Conservation (phyloP, 2,888 invertebrate species). For the Pachydiplax longipennis region DNA sequence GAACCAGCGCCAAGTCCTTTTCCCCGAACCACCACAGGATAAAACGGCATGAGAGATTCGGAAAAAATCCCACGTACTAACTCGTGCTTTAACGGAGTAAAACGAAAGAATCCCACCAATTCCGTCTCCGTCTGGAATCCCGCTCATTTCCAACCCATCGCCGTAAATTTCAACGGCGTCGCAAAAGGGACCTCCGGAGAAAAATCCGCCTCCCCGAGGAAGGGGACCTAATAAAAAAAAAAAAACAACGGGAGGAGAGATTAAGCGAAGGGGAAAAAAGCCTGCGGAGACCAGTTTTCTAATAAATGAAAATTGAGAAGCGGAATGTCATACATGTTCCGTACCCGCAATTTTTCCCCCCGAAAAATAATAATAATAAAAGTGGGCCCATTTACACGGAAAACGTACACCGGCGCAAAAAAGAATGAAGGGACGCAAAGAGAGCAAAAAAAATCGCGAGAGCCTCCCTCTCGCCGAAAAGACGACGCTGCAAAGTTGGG, state of each 20-base stretch:
- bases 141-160: not conserved
- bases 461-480: not conserved
- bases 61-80: not conserved
- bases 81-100: not conserved
- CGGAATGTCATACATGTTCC: not conserved
- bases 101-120: not conserved
- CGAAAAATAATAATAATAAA: not conserved
- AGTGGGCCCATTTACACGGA: not conserved
- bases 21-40: too few species aligned
- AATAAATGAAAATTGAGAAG: conserved; percentile 1
- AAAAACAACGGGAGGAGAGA: not conserved
- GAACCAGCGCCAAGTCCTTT: too few species aligned
- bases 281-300: not conserved
- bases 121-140: not conserved
- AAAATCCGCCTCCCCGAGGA: not conserved
- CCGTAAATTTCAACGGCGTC: not conserved
- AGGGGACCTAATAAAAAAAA: not conserved
- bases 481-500: not conserved
- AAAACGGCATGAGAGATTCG: not conserved
- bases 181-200: not conserved
- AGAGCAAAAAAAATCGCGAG: not conserved
- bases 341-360: not conserved
- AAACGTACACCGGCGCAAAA: not conserved
- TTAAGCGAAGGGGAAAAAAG: not conserved
- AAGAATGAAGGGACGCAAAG: not conserved